phyloP scores from a whole-genome alignment of 2,113 vertebrate species.

The Arothron firmamentum region DNA sequence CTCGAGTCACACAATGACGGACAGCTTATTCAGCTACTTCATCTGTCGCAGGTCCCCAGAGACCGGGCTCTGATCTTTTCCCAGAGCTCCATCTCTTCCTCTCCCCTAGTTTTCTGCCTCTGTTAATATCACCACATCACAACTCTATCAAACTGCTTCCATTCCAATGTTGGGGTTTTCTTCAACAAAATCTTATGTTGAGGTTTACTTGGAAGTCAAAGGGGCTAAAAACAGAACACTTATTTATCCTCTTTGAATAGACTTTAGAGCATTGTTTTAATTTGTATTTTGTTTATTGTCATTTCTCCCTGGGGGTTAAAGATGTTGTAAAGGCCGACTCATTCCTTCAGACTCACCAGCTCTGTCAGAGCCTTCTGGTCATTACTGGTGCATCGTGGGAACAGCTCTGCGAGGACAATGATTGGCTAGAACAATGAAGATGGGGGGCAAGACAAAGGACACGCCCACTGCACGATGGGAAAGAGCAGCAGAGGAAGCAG shows the following conservation, averaged over 20 bases:
- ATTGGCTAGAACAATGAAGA: conserved; percentile 74
- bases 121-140: conserved; percentile 27
- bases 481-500: conserved; percentile 67
- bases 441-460: conserved; percentile 66
- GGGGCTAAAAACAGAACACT: background rate
- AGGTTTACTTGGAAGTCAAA: background rate
- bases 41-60: conserved; percentile 71
- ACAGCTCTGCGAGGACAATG: conserved; percentile 71
- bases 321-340: conserved; percentile 59
- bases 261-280: conserved; percentile 39
- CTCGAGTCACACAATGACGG: conserved; percentile 73
- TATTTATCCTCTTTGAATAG: background rate
- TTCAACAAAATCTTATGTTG: conserved; percentile 3
- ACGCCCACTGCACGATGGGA: conserved; percentile 71
- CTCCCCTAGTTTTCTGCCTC: conserved; percentile 26
- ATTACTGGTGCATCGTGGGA: conserved; percentile 74
- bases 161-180: background rate
- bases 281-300: conserved; percentile 60
- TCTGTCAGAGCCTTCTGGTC: conserved; percentile 70
- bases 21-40: conserved; percentile 77
- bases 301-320: conserved; percentile 60
- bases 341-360: conserved; percentile 72
- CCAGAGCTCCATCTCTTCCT: conserved; percentile 64
- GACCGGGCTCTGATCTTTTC: conserved; percentile 73
- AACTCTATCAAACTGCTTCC: conserved; percentile 14